A percentile compares a stretch with the other conserved stretches of the same genome.
These are phyloP conservation scores for Oscheius myriophilus DNA, from an alignment of 2,888 invertebrate genomes.

Conservation along the genomic window DNA sequence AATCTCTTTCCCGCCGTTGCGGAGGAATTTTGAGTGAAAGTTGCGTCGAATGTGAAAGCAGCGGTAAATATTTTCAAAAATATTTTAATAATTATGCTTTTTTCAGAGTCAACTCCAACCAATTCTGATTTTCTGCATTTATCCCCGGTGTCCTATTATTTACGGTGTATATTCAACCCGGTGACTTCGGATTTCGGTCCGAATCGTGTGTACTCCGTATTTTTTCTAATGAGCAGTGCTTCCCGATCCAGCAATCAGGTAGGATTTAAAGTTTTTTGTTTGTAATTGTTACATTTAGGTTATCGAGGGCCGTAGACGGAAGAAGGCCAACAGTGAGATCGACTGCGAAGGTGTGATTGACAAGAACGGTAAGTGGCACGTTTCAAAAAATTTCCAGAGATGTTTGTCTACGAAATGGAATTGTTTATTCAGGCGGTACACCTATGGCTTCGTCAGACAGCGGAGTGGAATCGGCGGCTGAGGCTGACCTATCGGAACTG, in stretches of 20 bases:
- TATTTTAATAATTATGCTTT: too few relatives aligned
- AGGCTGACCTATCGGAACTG: conserved; percentile 57
- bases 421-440: conserved; percentile 41
- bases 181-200: conserved; percentile 30
- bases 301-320: conserved; percentile 24
- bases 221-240: conserved; percentile 50
- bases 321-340: conserved; percentile 30
- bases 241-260: conserved; percentile 52
- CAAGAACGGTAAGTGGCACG: conserved; percentile 22
- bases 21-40: conserved; percentile 21
- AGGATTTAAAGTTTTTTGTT: conserved; percentile 8
- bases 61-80: conserved; percentile 13
- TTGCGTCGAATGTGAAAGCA: conserved; percentile 18
- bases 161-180: conserved; percentile 31
- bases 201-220: conserved; percentile 6
- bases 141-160: conserved; percentile 27
- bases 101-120: conserved; percentile 26
- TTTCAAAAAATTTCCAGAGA: background rate
- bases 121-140: conserved; percentile 29
- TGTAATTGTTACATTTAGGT: conserved; percentile 5
- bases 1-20: conserved; percentile 22
- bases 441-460: conserved; percentile 70
- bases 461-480: conserved; percentile 69
- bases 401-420: background rate
- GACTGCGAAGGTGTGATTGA: conserved; percentile 29